Conservation (phyloP, 2,113 vertebrate genomes). For the Saccopteryx leptura region DNA sequence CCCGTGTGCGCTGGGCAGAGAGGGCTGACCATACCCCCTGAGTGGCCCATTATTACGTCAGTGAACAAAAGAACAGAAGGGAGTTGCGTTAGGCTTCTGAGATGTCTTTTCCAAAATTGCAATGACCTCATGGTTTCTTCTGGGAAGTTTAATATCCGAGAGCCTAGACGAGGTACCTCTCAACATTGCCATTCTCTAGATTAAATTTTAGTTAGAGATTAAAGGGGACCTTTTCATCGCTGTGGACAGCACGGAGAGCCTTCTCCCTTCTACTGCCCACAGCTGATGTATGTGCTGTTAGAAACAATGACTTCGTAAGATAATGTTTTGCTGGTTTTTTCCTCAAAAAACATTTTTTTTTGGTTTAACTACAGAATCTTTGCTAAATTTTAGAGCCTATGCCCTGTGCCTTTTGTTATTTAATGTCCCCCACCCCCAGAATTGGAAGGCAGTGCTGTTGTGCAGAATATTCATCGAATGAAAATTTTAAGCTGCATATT, state of each 20-base stretch:
- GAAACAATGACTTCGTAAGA: not conserved
- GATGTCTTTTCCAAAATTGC: conserved; percentile 60
- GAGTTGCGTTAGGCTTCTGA: conserved; percentile 52
- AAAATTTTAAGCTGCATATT: conserved; percentile 65
- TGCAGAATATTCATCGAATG: conserved; percentile 51
- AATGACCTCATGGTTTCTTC: conserved; percentile 56
- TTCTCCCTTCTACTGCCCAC: not conserved
- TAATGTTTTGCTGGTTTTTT: conserved; percentile 58
- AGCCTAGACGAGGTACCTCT: not conserved
- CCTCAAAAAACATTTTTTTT: not conserved
- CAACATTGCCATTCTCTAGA: not conserved
- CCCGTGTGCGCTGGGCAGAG: not conserved
- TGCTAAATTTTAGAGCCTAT: not conserved
- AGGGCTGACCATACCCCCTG: not conserved
- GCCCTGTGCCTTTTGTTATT: not conserved
- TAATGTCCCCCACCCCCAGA: not conserved
- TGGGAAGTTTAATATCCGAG: conserved; percentile 47
- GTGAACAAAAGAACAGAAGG: conserved; percentile 14
- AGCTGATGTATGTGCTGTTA: not conserved
- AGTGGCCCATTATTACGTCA: conserved; percentile 35
- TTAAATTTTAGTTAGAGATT: conserved; percentile 47
- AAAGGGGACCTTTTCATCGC: not conserved
- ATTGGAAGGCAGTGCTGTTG: conserved; percentile 34
- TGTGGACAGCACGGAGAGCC: not conserved
- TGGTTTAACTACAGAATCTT: not conserved